Evolutionary conservation across 2,797 vertebrate species (phyloP).

Genomic region (Hemitrygon akajei): DNA sequence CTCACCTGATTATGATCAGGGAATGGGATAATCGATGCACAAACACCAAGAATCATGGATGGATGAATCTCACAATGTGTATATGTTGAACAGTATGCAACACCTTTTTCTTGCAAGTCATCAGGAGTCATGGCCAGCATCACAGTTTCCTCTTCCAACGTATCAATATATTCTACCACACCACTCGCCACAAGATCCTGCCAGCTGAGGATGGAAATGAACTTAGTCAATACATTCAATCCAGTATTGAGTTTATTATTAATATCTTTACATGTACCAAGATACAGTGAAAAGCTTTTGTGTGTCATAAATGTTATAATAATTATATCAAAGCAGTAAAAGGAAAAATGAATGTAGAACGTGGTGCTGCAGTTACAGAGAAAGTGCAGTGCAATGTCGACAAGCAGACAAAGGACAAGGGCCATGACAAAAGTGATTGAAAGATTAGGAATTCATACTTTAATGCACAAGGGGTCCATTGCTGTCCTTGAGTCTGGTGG

Average conservation of each 20-base stretch:
- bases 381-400: no score
- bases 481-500: no score
- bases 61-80: constrained; percentile 97
- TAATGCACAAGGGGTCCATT: no score
- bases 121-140: constrained; percentile 99
- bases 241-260: background rate
- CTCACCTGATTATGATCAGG: constrained; percentile 95
- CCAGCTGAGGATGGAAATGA: constrained; percentile 66
- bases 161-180: constrained; percentile 96
- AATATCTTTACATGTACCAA: no score
- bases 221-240: background rate
- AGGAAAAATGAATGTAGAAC: no score
- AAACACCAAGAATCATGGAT: constrained; percentile 97
- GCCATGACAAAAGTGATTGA: no score
- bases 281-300: no score
- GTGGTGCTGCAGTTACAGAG: no score
- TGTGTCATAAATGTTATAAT: no score
- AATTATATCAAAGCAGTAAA: no score
- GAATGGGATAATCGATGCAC: constrained; percentile 95
- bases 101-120: constrained; percentile 94
- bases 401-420: no score
- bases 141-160: constrained; percentile 92
- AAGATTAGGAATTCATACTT: no score
- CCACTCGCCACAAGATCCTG: constrained; percentile 95
- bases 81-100: constrained; percentile 95